Base-by-base conservation (phyloP, 2,888 invertebrate species). In the Rhagonycha lutea region DNA sequence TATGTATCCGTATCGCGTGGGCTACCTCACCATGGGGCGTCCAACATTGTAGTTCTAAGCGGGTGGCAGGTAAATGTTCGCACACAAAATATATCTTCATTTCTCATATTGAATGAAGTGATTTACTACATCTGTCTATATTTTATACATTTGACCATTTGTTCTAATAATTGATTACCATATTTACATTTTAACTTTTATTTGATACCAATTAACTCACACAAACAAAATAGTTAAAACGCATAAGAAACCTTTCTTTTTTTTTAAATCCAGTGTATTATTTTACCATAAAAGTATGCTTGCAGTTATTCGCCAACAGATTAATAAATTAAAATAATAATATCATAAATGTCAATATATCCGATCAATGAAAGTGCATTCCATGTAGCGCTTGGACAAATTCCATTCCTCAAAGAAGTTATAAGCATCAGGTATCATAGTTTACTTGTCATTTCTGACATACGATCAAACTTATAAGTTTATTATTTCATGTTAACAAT, bases 361-460 rank as follows among this genome's bases (percentile, higher is more conserved):
- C 82, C 83, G 83, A 86, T 86, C 86, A 83, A 85, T 85, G 83
- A 81, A 72, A 82, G 82, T 82, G 85, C 84, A 86, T 86, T 85
- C 84, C 84, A 84, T 84, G 84, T 83, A 84, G 84, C 85, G 84
- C 86, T 85, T 83, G 84, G 83, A 82, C 83, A 81, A 84, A 85
- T 85, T 83, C 84, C 83, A 79, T 81, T 83, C 82, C 83, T 82
- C 81, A 82, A 81, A 83, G 83, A 81, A 81, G 83, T 83, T 80
- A 85, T 85, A 85, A 85, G 85, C 84, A 86, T 85, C 84, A 80
- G 79, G 82, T 79, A 84, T 85, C 84, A 85, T 85, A 84, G 80
- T 79, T 79, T 81, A 81, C 84, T 83, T 84, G 81, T 82, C 81
- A 81, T 80, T 80, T 79, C 78, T 79, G 81, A 80, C 81, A 74